These are phyloP conservation scores for Drosophila sp. DNA, from an alignment of 1,140 invertebrate species.

Conservation along the genomic window DNA sequence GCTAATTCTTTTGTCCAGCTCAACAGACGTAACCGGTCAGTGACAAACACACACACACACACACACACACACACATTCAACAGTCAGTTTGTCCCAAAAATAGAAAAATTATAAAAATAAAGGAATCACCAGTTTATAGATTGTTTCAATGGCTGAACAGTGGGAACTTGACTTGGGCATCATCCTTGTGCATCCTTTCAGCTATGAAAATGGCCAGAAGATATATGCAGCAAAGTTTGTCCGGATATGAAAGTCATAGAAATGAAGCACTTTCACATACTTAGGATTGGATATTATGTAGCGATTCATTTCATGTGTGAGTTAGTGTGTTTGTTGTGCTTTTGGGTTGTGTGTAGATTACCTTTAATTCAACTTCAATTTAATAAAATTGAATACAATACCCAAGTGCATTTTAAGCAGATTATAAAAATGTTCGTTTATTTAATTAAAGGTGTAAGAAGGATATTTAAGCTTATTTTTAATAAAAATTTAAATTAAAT, in stretches of 20 bases:
- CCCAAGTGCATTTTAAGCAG: neutral
- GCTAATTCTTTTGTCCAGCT: constrained; percentile 79
- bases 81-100: constrained; percentile 19
- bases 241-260: constrained; percentile 61
- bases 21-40: constrained; percentile 26
- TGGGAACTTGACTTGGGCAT: neutral
- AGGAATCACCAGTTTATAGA: neutral
- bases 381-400: neutral
- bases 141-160: neutral
- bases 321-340: neutral
- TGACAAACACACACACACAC: constrained; percentile 22
- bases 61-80: constrained; percentile 35
- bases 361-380: constrained; percentile 6
- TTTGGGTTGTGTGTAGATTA: neutral
- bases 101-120: neutral
- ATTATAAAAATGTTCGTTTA: neutral
- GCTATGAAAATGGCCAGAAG: constrained; percentile 43
- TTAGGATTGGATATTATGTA: constrained; percentile 25
- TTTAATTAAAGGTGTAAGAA: too few relatives aligned
- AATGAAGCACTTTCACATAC: constrained; percentile 47
- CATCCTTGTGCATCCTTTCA: constrained; percentile 19
- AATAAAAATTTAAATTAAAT: too few relatives aligned
- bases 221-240: constrained; percentile 58
- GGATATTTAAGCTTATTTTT: too few relatives aligned
- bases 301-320: constrained; percentile 8